Base-by-base conservation (phyloP, 2,888 invertebrate genomes). In the Himalopsyche kuldschensis region DNA sequence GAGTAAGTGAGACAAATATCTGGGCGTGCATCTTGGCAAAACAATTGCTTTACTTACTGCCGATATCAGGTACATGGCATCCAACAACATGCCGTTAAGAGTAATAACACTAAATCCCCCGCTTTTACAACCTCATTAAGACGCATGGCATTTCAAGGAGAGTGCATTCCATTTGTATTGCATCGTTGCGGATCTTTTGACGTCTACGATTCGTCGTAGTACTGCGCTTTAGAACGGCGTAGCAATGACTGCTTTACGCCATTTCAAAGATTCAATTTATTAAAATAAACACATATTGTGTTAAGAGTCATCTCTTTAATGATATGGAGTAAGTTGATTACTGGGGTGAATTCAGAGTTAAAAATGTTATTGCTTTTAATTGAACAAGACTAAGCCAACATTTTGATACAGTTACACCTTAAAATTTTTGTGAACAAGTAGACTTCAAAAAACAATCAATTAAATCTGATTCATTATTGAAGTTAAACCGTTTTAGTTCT, bases 41-140 rank as follows among this genome's bases (percentile, higher is more conserved):
- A 55, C 55, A 55, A 55, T 55, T 20, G 55, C 55, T 20, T 4
- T 55, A 55, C n/a, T 55, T 55, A 55, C 55, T 55, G 20, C 55
- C 55, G 55, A 55, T 55, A 55, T 6, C 55, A 55, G 55, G 55
- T 55, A 55, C n/a, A 55, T 3, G 6, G 55, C 55, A 20, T 55
- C 55, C 6, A 55, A 79, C 82, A 79, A 80, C 83, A 69, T 83
- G 80, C 80, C 81, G 81, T 83, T 83, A 83, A 46, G 69, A 78
- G 83, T 78, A 83, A 83, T 83, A 83, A 81, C 78, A 83, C 77
- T 83, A 80, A 83, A 83, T 83, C 80, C 80, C 69, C 48, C 17
- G 11, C 41, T 35, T 77, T 77, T 78, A 81, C 84, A 46, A 63
- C 69, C 81, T 55, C 84, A 84, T 84, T 84, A 84, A 83, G 83